A percentile compares a stretch with the other conserved stretches of the same genome.
phyloP scores from a whole-genome alignment of 2,797 vertebrate species.

The Garrulus glandarius region DNA sequence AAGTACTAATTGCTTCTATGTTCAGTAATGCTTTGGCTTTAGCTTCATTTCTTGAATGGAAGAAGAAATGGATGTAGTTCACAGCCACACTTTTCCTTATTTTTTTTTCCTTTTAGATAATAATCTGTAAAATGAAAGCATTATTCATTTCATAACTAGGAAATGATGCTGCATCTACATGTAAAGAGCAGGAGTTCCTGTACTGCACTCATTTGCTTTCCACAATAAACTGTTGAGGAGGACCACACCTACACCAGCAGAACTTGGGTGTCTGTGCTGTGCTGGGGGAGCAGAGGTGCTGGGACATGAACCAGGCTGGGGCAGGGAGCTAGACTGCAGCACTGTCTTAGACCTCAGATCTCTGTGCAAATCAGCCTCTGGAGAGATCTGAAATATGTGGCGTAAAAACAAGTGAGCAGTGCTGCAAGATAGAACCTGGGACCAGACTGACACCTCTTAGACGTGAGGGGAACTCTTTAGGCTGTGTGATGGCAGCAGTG shows the following conservation, averaged over 20 bases:
- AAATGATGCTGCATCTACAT: neutral
- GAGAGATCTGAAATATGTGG: neutral
- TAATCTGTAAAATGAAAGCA: neutral
- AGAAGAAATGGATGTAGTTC: neutral
- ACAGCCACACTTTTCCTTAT: neutral
- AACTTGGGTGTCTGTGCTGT: fast-evolving
- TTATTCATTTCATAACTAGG: slow-evolving; percentile 13
- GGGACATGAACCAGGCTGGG: neutral
- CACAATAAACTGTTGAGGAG: neutral
- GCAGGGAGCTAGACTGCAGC: neutral
- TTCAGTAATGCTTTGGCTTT: neutral
- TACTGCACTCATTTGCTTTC: neutral
- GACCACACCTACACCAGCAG: fast-evolving
- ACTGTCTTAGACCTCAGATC: neutral
- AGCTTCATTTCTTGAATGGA: neutral
- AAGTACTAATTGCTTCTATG: neutral
- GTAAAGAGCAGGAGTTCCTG: neutral
- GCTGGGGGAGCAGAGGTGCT: neutral
- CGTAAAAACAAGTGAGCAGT: neutral
- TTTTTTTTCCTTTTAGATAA: neutral
- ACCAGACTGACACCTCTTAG: neutral
- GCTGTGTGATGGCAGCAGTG: neutral
- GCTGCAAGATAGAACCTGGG: neutral
- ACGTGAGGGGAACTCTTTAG: fast-evolving
- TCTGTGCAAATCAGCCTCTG: neutral